Evolutionary conservation across 1,140 invertebrate species (phyloP).

Genomic region (Patella vulgata): DNA sequence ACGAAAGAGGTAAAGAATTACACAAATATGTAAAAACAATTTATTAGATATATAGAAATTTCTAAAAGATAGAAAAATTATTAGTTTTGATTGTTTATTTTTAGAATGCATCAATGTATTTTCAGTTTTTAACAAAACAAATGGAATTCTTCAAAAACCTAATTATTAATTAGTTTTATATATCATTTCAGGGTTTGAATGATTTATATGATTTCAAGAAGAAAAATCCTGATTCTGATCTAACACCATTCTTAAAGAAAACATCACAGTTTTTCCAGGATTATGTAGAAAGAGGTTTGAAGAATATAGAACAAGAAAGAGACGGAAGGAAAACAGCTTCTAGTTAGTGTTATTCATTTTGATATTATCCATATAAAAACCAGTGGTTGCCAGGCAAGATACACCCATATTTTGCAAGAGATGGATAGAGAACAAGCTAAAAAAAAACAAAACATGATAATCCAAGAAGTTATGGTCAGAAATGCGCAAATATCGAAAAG

Average conservation of each 20-base stretch:
- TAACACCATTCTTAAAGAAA: slow-evolving; percentile 89
- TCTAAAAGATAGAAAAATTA: too few relatives aligned
- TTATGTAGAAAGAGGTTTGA: slow-evolving; percentile 88
- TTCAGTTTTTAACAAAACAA: background rate
- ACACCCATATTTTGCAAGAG: too few relatives aligned
- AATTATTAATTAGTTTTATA: too few relatives aligned
- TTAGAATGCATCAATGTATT: too few relatives aligned
- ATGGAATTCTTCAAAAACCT: background rate
- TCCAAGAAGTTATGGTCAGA: too few relatives aligned
- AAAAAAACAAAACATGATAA: too few relatives aligned
- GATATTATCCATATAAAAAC: too few relatives aligned
- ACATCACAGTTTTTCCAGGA: slow-evolving; percentile 92
- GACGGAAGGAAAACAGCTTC: slow-evolving; percentile 29
- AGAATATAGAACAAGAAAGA: slow-evolving; percentile 77
- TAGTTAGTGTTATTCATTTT: slow-evolving; percentile 1
- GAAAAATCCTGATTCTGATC: slow-evolving; percentile 89
- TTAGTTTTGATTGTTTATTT: too few relatives aligned
- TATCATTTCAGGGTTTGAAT: slow-evolving; percentile 78
- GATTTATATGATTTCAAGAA: slow-evolving; percentile 91
- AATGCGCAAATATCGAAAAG: too few relatives aligned
- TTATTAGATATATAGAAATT: slow-evolving; percentile 2
- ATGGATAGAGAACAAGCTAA: too few relatives aligned
- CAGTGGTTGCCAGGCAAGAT: too few relatives aligned
- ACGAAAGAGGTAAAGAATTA: slow-evolving; percentile 79
- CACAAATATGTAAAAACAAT: background rate